These are phyloP conservation scores for Rhabdornis inornatus DNA, from an alignment of 2,113 vertebrate genomes.

Conservation along the genomic window DNA sequence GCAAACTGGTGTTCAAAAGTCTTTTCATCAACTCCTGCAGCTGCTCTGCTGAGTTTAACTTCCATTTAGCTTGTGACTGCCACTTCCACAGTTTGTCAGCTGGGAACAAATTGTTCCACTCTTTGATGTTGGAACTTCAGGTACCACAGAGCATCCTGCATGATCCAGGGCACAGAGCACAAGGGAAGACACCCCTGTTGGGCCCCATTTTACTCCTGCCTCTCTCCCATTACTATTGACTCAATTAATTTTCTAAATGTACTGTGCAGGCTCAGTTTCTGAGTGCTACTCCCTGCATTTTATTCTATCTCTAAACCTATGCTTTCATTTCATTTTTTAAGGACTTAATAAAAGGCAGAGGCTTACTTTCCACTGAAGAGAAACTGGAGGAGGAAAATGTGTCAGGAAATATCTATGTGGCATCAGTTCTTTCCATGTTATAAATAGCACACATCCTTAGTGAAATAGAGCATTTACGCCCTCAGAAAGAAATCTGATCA, in stretches of 20 bases:
- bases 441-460: neutral
- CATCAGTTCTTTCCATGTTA: neutral
- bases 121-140: neutral
- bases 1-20: neutral
- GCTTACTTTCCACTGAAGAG: neutral
- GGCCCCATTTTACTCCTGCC: neutral
- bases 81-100: neutral
- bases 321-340: neutral
- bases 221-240: neutral
- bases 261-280: neutral
- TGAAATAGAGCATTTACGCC: conserved; percentile 28
- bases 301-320: neutral
- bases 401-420: conserved; percentile 5
- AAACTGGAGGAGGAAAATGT: conserved; percentile 25
- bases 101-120: neutral
- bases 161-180: neutral
- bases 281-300: neutral
- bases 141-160: neutral
- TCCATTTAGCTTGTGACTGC: neutral
- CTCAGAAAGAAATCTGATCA: conserved; percentile 15
- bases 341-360: neutral
- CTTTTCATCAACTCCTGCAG: neutral
- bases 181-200: neutral
- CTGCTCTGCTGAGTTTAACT: neutral
- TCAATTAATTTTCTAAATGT: neutral